phyloP scores from a whole-genome alignment of 2,113 vertebrate genomes.

The Eretmodus cyanostictus region DNA sequence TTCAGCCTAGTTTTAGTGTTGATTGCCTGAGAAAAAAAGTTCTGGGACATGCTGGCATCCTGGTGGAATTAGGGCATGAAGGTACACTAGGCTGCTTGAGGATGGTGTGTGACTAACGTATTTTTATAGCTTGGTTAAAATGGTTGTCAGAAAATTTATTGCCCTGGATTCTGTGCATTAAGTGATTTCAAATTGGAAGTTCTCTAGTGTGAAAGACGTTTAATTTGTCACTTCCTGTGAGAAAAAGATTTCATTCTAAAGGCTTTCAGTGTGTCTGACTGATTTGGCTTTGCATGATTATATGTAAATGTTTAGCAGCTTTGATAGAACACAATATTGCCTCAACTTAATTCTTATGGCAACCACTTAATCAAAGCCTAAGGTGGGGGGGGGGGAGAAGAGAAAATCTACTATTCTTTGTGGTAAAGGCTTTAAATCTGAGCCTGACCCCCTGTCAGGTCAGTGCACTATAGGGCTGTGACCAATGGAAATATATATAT shows the following conservation, averaged over 20 bases:
- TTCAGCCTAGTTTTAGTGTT: slow-evolving; percentile 31
- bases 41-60: slow-evolving; percentile 12
- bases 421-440: not conserved
- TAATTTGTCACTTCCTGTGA: not conserved
- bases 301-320: not conserved
- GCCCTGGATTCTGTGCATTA: not conserved
- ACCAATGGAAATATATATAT: too few species aligned
- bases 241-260: not conserved
- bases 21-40: slow-evolving; percentile 22
- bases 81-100: not conserved
- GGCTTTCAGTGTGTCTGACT: not conserved
- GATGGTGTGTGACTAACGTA: not conserved
- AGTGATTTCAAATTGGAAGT: not conserved
- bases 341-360: not conserved
- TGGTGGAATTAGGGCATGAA: slow-evolving; percentile 18
- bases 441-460: not conserved
- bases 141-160: not conserved
- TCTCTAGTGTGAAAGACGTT: not conserved
- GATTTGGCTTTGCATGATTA: not conserved
- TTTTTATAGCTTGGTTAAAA: not conserved
- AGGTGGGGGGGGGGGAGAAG: not conserved
- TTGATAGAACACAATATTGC: not conserved
- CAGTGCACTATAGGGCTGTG: not conserved
- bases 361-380: not conserved
- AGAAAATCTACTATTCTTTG: not conserved